Base-by-base conservation (phyloP, 2,113 vertebrate genomes). In the Cyprinodon variegatus region DNA sequence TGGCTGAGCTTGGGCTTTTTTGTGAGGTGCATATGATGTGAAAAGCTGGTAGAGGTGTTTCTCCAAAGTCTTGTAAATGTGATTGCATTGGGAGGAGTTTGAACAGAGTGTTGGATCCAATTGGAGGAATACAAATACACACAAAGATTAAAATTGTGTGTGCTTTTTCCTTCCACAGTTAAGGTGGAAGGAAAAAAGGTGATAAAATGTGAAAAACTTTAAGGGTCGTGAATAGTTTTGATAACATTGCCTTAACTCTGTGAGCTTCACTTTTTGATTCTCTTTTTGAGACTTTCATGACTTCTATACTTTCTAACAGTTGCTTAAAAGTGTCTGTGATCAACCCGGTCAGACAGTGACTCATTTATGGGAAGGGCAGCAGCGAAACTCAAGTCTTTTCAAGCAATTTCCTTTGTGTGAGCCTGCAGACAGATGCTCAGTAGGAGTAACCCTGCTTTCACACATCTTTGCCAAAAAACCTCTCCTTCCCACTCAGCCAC, bases 401-500 rank as follows among this genome's bases (percentile, higher is more conserved):
- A 20, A 73, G 64, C 48, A 62, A 46, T 9, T 76, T 77, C 22
- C 67, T 85, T 75, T 81, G 69, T 80, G 64, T 61, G 70, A 77
- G 61, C 15, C 70, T 67, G 48, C 64, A 65, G 77, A 80, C 77
- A 83, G 70, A 86, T 78, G 79, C 82, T 82, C 67, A 59, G 72
- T 81, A 74, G 69, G 70, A 83, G 83, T 74, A 78, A 76, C 82
- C 76, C 80, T 13, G 63, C 63, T 41, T 77, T 87, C 72, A 81
- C 53, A 78, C 78, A 67, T 2, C 61, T 37, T 60, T 22, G 79
- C 82, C 77, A 70, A 72, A 29, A 82, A 72, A 12, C 59, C 6
- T 65, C 57, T 62, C 80, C 77, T 81, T 87, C 79, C 82, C 76
- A 78, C 88, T 88, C 73, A 73, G 61, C 86, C 70, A 4, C 84